phyloP scores from a whole-genome alignment of 2,113 vertebrate genomes.

The Micronycteris hirsuta region DNA sequence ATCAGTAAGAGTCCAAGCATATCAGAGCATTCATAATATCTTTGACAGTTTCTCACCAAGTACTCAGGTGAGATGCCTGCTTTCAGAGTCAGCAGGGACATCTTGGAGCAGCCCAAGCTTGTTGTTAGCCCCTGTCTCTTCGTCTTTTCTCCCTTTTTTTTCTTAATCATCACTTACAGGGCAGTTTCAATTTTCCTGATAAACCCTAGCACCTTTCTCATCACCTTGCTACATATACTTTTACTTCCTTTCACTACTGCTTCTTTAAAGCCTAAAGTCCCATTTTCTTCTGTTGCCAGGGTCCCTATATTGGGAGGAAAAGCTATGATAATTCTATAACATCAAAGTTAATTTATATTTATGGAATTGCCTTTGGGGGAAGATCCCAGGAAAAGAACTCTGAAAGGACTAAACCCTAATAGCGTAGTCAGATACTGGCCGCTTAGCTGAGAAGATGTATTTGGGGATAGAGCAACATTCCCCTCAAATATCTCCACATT shows the following conservation, averaged over 20 bases:
- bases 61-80: background rate
- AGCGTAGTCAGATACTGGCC: background rate
- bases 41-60: background rate
- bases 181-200: background rate
- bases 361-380: conserved; percentile 1
- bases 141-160: background rate
- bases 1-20: background rate
- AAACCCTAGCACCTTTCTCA: background rate
- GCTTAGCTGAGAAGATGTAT: background rate
- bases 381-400: background rate
- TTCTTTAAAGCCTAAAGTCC: background rate
- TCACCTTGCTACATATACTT: background rate
- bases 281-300: background rate
- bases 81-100: background rate
- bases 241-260: background rate
- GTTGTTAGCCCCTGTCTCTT: background rate
- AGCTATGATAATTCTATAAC: background rate
- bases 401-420: background rate
- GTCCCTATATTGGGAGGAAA: background rate
- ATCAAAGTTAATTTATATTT: background rate
- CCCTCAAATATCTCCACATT: background rate
- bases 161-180: background rate
- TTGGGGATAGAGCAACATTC: background rate
- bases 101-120: background rate
- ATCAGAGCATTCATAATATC: background rate